A percentile compares a stretch with the other conserved stretches of the same genome.
Conservation (phyloP, 2,888 invertebrate species). For the Anthrax anthrax region DNA sequence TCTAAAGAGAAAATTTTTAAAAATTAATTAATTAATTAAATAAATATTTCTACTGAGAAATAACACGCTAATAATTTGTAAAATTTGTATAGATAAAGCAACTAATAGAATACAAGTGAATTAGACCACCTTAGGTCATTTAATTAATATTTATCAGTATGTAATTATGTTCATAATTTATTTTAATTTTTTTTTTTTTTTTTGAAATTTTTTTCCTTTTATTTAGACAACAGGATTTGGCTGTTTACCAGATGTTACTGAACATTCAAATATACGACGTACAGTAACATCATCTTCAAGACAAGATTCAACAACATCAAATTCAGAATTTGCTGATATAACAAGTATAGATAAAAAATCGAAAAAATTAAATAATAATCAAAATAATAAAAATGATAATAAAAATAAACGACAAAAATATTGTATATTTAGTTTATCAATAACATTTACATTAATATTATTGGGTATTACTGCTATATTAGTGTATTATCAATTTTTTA, state of each 20-base stretch:
- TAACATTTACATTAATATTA: constrained; percentile 27
- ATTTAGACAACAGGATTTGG: constrained; percentile 33
- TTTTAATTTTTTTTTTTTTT: background rate
- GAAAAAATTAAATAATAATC: constrained; percentile 17
- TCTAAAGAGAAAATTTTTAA: too few relatives aligned
- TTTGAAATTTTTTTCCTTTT: background rate
- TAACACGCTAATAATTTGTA: too few relatives aligned
- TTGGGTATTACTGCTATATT: constrained; percentile 25
- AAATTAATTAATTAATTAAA: too few relatives aligned
- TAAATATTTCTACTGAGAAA: too few relatives aligned
- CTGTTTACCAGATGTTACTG: constrained; percentile 34
- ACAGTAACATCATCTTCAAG: constrained; percentile 32
- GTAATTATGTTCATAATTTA: too few relatives aligned
- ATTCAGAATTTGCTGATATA: constrained; percentile 32
- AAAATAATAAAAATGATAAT: constrained; percentile 9
- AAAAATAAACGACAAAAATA: constrained; percentile 13
- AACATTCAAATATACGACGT: constrained; percentile 33
- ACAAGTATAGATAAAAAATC: constrained; percentile 31
- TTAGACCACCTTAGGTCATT: too few relatives aligned
- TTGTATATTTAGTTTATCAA: constrained; percentile 27
- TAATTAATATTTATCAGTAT: too few relatives aligned
- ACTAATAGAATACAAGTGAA: too few relatives aligned
- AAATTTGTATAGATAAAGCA: too few relatives aligned
- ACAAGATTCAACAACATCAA: constrained; percentile 26
- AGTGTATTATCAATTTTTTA: constrained; percentile 29